Base-by-base conservation (phyloP, 1,140 invertebrate species). In the Pseudomyrmex dendroicus region DNA sequence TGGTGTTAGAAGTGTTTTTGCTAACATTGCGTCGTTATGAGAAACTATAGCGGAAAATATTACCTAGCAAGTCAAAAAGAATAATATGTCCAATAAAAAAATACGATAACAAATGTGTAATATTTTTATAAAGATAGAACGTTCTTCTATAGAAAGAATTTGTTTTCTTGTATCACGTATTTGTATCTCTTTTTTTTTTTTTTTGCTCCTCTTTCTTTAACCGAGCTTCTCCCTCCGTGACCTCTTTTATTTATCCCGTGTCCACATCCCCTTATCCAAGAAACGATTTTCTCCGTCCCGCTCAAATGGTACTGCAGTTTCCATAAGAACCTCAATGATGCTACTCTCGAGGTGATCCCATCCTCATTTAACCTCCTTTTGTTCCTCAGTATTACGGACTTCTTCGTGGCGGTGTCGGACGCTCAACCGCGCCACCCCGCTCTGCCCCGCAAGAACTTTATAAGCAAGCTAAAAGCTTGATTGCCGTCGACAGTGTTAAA, bases 311-410 rank as follows among this genome's bases (percentile, higher is more conserved):
- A 70, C 66, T 80, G 76, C 76, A 72, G 76, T 80, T 80, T 80
- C 76, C 66, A 80, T 80, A 72, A 80, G 66, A 80, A 80, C 66
- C 44, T 72, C 76, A 50, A 78, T 70, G 64, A 66, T 57, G 74
- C 76, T 70, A 78, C 76, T 78, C 76, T 59, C 64, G 20, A 54
- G 54, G 46, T 80, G 76, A 80, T 80, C 76, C 66, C 44, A 72
- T 80, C 76, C 76, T 80, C 76, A 72, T 80, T 80, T 80, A 80
- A 59, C 76, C 46, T 72, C 22, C 76, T 80, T 80, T 80, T 72
- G 76, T 80, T 72, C 66, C 56, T 50, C 20, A 22, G 54, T 72
- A 80, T 80, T 80, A 59, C 25, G 44, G 74, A 56, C 66, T 80
- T 80, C 76, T 78, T 78, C 54, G 57, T 72, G 67, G 12, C 15